Evolutionary conservation across 1,140 invertebrate genomes (phyloP), one percentile per base, ranked within the genome.

Genomic region (Drosophila equinoxialis): DNA sequence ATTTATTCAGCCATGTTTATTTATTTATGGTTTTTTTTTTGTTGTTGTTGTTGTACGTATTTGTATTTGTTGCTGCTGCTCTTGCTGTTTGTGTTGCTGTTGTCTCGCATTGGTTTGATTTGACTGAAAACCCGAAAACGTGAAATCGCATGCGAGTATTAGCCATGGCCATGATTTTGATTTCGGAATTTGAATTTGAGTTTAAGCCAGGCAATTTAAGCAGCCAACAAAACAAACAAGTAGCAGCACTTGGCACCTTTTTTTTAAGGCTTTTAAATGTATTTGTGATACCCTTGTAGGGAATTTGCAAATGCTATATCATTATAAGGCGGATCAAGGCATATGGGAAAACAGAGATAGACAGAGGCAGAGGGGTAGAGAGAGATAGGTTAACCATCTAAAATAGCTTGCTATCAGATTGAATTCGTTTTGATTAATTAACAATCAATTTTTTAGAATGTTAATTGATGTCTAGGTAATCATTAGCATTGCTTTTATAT

Each of bases 1-100:
- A 89, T 87, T 87, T 87, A 87, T 87, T 87, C 84, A 87, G 59
- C 77, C 79, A 79, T 89, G 83, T 87, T 89, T 82, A 87, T 81
- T 79, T 85, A 81, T 81, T 86, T 81, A 79, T 79, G 76, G 73
- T 76, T 67, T 76, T 74, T 76, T 60, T 39, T 59, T 65, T 74
- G 13, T 71, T 65, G 17, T 20, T 72, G 57, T 30, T 60, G 20
- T 37, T 63, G 17, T 37, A 37, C 8, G 61, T 39, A 64, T 33
- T 8, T 59, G 61, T 39, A 64, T 33, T 8, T 59, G 23, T 26
- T 45, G 54, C 14, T 45, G 54, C 14, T 71, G 60, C 11, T 70
- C 51, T 69, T 57, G 54, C 59, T 80, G 41, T 45, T 71, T 61
- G 33, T 65, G 59, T 69, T 58, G 14, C 13, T 51, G 45, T 51